Percentiles rank a stretch among this genome's conserved stretches.
phyloP scores from a whole-genome alignment of 2,113 vertebrate genomes.

The Phalacrocorax brasilianus region DNA sequence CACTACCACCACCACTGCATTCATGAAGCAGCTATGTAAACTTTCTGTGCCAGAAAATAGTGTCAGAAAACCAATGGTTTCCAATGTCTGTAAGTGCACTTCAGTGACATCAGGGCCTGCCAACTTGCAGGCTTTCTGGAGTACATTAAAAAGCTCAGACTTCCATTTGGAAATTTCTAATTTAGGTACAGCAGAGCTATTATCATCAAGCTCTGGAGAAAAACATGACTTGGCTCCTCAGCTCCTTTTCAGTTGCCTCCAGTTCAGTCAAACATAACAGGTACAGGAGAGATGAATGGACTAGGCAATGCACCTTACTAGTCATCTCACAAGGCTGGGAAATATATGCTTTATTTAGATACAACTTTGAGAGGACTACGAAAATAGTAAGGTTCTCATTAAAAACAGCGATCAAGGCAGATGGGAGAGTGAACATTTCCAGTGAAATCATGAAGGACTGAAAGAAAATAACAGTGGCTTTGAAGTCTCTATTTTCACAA shows the following conservation, averaged over 20 bases:
- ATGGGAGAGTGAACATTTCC: neutral
- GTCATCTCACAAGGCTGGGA: rapidly evolving
- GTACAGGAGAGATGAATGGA: neutral
- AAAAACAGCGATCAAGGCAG: neutral
- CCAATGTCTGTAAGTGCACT: neutral
- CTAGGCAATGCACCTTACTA: neutral
- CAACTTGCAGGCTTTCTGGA: neutral
- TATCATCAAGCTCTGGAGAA: neutral
- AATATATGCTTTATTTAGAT: neutral
- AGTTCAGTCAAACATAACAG: neutral
- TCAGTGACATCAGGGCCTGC: neutral
- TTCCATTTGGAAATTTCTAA: neutral
- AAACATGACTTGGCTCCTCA: neutral
- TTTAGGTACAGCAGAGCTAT: neutral
- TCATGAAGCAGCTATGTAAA: neutral
- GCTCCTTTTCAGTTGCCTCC: neutral
- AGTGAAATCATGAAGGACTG: neutral
- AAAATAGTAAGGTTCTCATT: neutral
- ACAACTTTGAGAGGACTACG: neutral
- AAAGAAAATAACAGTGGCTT: neutral
- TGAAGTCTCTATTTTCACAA: neutral
- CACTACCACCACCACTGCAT: neutral
- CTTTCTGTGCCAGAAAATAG: neutral
- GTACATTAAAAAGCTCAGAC: neutral
- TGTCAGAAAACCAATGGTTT: neutral